Percentiles rank a stretch among this genome's conserved stretches.
Evolutionary conservation across 2,888 invertebrate species (phyloP).

Genomic region (Nephrotoma guestfalica): DNA sequence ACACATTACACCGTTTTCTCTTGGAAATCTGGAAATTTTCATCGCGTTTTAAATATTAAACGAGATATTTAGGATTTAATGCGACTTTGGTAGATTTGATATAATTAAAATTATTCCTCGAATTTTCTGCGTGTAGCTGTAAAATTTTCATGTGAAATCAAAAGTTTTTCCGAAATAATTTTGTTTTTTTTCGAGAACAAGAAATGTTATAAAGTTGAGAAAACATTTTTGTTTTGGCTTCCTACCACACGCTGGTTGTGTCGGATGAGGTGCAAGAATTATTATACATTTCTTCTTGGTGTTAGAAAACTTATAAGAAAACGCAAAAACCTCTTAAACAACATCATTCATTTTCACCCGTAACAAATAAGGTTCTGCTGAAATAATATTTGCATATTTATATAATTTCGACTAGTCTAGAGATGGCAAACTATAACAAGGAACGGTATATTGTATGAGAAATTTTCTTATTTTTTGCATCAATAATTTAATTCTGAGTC

Average conservation of each 20-base stretch:
- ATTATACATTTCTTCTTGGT: background rate
- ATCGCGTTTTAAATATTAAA: background rate
- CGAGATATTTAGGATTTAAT: background rate
- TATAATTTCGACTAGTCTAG: background rate
- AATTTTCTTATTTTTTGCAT: background rate
- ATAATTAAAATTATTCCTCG: background rate
- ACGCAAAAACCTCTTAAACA: background rate
- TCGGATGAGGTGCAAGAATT: background rate
- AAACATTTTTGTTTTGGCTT: background rate
- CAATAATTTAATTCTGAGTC: background rate
- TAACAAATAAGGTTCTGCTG: background rate
- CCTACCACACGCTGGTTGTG: background rate
- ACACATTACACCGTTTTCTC: no score
- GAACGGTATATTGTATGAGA: background rate
- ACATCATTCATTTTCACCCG: background rate
- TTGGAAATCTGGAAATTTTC: no score
- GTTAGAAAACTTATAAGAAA: background rate
- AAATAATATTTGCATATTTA: background rate
- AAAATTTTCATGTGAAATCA: background rate
- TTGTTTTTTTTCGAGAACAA: background rate
- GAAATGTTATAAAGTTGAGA: background rate
- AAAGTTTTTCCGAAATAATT: background rate
- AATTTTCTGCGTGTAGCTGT: background rate
- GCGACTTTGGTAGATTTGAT: background rate
- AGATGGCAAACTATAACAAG: background rate